Evolutionary conservation across 2,888 invertebrate genomes (phyloP).

Genomic region (Antheraea assamensis): DNA sequence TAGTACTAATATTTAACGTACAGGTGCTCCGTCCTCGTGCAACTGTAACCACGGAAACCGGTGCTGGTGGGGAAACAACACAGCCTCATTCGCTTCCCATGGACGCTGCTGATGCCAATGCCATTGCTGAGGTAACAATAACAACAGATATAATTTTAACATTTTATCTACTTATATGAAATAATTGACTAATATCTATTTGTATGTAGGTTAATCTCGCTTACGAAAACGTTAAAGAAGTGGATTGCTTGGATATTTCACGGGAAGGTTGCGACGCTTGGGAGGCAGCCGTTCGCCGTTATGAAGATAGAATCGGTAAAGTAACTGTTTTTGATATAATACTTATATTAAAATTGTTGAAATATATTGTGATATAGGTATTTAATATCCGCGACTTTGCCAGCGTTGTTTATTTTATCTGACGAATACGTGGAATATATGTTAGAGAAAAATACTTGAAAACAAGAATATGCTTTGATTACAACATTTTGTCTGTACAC

Average conservation of each 20-base stretch:
- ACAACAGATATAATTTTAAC: neutral
- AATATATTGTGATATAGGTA: neutral
- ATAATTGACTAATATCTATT: neutral
- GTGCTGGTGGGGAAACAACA: conserved; percentile 80
- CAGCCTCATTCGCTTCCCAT: conserved; percentile 87
- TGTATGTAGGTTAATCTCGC: conserved; percentile 88
- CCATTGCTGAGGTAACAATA: conserved; percentile 90
- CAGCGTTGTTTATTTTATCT: too few species aligned
- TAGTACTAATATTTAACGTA: neutral
- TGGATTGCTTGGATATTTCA: conserved; percentile 98
- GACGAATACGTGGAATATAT: too few species aligned
- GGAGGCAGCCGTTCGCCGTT: conserved; percentile 98
- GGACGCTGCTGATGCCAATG: conserved; percentile 97
- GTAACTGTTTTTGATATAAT: neutral
- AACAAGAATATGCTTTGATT: too few species aligned
- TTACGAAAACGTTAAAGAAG: conserved; percentile 99
- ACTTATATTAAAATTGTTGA: neutral
- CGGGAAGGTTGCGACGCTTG: conserved; percentile 98
- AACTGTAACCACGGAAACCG: conserved; percentile 62
- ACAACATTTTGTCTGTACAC: too few species aligned
- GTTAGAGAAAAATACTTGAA: too few species aligned
- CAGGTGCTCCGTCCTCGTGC: conserved; percentile 76
- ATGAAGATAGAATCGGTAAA: conserved; percentile 96
- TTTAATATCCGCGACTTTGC: too few species aligned
- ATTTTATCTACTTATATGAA: neutral